Evolutionary conservation across 1,140 invertebrate genomes (phyloP).

Genomic region (Oncopeltus fasciatus): DNA sequence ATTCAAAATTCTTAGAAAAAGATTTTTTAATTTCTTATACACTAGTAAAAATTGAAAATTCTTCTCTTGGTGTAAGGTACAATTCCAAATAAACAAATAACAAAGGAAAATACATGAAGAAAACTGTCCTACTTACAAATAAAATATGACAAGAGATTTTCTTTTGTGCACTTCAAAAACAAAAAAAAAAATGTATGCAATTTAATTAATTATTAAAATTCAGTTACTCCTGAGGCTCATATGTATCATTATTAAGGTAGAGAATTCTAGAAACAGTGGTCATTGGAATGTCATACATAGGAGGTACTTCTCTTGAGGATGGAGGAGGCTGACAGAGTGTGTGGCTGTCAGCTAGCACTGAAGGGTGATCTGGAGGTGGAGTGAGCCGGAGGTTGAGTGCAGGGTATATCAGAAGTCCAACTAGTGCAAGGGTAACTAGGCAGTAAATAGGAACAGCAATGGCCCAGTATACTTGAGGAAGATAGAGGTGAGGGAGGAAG

Average conservation of each 20-base stretch:
- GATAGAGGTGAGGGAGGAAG: constrained; percentile 39
- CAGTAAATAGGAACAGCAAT: constrained; percentile 67
- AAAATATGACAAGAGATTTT: no score
- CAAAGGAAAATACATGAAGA: no score
- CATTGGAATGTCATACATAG: constrained; percentile 44
- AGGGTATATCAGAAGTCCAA: constrained; percentile 72
- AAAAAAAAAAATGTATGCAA: no score
- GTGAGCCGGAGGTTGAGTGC: constrained; percentile 64
- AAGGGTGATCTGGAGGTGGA: constrained; percentile 48
- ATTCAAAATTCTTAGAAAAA: no score
- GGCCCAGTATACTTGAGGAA: constrained; percentile 79
- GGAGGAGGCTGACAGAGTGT: constrained; percentile 21
- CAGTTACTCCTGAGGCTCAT: no score
- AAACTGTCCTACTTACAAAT: no score
- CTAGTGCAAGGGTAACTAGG: constrained; percentile 51
- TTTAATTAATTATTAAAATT: no score
- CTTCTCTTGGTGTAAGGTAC: no score
- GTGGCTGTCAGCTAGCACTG: constrained; percentile 52
- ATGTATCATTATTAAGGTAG: constrained; percentile 29
- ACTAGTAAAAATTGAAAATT: no score
- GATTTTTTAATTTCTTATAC: no score
- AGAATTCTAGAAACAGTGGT: constrained; percentile 38
- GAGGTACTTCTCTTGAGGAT: constrained; percentile 29
- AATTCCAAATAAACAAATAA: no score
- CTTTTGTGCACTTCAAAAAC: no score